Evolutionary conservation across 2,888 invertebrate species (phyloP).

Genomic region (Scaptomyza cyrtandrae): DNA sequence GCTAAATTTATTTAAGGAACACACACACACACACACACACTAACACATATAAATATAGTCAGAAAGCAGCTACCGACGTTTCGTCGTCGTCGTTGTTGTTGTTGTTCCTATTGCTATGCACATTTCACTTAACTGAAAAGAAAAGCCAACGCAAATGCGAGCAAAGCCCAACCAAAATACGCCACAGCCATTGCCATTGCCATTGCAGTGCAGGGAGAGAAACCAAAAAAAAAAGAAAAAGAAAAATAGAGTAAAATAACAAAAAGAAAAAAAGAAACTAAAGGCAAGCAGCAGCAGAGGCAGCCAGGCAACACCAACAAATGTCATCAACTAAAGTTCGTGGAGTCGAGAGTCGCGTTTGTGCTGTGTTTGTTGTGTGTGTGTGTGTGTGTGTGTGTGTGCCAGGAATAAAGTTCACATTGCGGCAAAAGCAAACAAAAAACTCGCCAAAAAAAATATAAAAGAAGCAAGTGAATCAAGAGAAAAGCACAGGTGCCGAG

Average conservation of each 20-base stretch:
- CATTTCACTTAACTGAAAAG: slow-evolving; percentile 77
- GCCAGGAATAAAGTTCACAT: slow-evolving; percentile 68
- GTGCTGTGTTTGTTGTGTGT: too few relatives aligned
- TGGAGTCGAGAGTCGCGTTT: slow-evolving; percentile 19
- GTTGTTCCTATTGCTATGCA: slow-evolving; percentile 56
- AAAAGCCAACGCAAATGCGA: slow-evolving; percentile 79
- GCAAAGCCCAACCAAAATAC: slow-evolving; percentile 73
- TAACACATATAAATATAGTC: too few relatives aligned
- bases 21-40: slow-evolving; percentile 28
- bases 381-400: too few relatives aligned
- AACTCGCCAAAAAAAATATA: not conserved
- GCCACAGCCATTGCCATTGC: slow-evolving; percentile 45
- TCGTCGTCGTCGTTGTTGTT: slow-evolving; percentile 20
- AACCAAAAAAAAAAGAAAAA: slow-evolving; percentile 17
- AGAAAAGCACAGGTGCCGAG: slow-evolving; percentile 8
- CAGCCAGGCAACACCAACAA: slow-evolving; percentile 55
- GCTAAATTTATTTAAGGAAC: slow-evolving; percentile 78
- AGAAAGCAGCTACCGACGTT: slow-evolving; percentile 28
- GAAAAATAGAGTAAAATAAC: slow-evolving; percentile 22
- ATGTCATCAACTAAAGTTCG: slow-evolving; percentile 66
- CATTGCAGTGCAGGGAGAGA: slow-evolving; percentile 8
- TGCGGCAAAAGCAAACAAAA: slow-evolving; percentile 25
- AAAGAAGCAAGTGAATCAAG: slow-evolving; percentile 23
- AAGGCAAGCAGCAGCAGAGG: too few relatives aligned
- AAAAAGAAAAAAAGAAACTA: slow-evolving; percentile 11